These are phyloP conservation scores for Cerastis leucographa DNA, from an alignment of 2,888 invertebrate species.

Conservation along the genomic window DNA sequence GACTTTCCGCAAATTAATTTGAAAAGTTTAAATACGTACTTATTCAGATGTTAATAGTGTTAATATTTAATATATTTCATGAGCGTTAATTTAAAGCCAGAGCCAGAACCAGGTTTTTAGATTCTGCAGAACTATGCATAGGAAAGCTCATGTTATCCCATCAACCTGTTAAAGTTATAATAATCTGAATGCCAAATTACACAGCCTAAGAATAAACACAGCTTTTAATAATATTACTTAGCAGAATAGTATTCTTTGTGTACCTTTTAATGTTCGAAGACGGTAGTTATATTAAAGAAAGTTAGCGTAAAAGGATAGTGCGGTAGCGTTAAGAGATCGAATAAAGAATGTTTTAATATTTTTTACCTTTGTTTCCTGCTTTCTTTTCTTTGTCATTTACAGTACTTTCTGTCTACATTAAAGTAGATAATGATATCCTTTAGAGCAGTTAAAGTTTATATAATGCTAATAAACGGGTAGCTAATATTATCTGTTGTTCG, in stretches of 20 bases:
- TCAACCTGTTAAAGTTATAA: no score
- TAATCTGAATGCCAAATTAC: background rate
- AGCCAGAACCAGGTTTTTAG: no score
- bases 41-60: background rate
- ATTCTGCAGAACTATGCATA: no score
- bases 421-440: conserved; percentile 49
- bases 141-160: no score
- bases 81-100: no score
- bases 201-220: conserved; percentile 20
- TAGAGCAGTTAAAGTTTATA: conserved; percentile 21
- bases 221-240: conserved; percentile 33
- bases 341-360: conserved; percentile 84
- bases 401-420: conserved; percentile 62
- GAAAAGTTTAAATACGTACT: background rate
- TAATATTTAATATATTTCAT: no score
- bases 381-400: conserved; percentile 76
- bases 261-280: conserved; percentile 39
- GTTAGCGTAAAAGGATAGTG: conserved; percentile 80
- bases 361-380: conserved; percentile 72
- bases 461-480: conserved; percentile 21
- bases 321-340: conserved; percentile 74
- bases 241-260: conserved; percentile 28
- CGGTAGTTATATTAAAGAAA: conserved; percentile 75
- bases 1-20: background rate
- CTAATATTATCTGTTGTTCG: conserved; percentile 1